Conservation (phyloP, 2,888 invertebrate genomes). For the Nephrotoma guestfalica region DNA sequence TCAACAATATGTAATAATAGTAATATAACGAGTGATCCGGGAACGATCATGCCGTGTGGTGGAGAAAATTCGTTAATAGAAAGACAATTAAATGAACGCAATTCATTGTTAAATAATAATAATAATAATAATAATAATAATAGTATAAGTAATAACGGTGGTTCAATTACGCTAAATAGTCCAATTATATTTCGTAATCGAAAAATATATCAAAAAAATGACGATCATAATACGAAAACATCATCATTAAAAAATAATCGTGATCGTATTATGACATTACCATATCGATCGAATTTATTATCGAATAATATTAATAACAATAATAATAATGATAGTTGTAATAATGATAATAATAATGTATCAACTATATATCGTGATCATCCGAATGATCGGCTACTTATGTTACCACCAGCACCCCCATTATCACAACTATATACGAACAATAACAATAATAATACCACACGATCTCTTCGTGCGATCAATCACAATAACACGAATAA, state of each 20-base stretch:
- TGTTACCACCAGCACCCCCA: constrained; percentile 1
- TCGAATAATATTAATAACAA: constrained; percentile 13
- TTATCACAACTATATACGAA: background rate
- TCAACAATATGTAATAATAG: constrained; percentile 5
- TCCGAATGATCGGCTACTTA: constrained; percentile 1
- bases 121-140: constrained; percentile 21
- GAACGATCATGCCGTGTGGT: background rate
- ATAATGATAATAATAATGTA: constrained; percentile 4
- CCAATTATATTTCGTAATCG: constrained; percentile 10
- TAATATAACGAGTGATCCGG: background rate
- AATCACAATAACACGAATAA: constrained; percentile 12
- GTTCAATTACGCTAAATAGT: constrained; percentile 8
- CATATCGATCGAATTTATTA: constrained; percentile 8
- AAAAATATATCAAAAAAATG: constrained; percentile 7
- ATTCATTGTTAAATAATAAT: constrained; percentile 28
- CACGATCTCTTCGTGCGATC: background rate
- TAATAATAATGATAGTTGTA: constrained; percentile 14
- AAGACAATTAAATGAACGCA: constrained; percentile 20
- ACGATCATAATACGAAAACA: constrained; percentile 13
- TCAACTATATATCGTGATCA: constrained; percentile 7
- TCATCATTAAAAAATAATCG: constrained; percentile 14
- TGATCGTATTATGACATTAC: constrained; percentile 12
- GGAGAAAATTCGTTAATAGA: constrained; percentile 6
- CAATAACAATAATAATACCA: background rate
- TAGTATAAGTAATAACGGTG: constrained; percentile 3